Evolutionary conservation across 2,888 invertebrate species (phyloP).

Genomic region (Agrenia bidenticulata): DNA sequence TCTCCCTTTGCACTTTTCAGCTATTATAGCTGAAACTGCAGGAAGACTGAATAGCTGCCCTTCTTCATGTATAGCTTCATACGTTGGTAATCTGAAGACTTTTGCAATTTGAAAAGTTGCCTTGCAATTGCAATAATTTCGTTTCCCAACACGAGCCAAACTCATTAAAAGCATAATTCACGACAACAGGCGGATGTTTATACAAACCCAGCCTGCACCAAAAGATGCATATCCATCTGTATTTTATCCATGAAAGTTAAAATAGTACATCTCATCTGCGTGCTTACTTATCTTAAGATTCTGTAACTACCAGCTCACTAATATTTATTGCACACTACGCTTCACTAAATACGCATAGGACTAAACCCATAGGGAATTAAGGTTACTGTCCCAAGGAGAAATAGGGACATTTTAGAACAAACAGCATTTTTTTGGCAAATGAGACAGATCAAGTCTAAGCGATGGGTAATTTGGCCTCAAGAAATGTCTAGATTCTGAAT

Average conservation of each 20-base stretch:
- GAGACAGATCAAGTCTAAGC: conserved; percentile 3
- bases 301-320: too few species aligned
- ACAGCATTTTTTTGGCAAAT: neutral
- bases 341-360: too few species aligned
- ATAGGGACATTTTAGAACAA: too few species aligned
- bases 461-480: neutral
- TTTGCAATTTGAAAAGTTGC: too few species aligned
- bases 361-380: too few species aligned
- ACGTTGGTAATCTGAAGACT: neutral
- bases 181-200: neutral
- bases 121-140: neutral
- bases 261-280: too few species aligned
- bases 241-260: too few species aligned
- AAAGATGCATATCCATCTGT: too few species aligned
- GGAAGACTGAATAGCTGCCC: neutral
- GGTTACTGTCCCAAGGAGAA: too few species aligned
- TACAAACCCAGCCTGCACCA: neutral
- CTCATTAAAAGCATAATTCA: conserved; percentile 10
- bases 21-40: neutral
- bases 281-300: too few species aligned
- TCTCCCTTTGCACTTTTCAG: neutral
- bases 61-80: neutral
- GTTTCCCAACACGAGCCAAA: conserved; percentile 9
- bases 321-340: too few species aligned
- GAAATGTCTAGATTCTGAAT: neutral